Base-by-base conservation (phyloP, 92 coral and sea anemone genomes). In the Actinernus sp. region DNA sequence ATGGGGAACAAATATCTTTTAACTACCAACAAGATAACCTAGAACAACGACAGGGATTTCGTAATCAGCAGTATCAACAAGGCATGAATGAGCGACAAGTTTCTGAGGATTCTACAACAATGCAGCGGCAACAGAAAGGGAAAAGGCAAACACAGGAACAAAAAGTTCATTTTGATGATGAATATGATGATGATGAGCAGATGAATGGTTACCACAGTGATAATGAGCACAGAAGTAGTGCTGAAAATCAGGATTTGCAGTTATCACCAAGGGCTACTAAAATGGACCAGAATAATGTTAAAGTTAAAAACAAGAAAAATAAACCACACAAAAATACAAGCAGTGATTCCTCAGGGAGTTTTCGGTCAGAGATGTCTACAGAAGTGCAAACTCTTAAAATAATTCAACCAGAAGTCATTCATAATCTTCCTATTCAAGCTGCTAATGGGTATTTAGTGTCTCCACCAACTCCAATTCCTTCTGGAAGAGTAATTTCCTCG, bases 391-490 rank as follows among this genome's bases (percentile, higher is more conserved):
- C 72, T 28, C 82, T 90, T 3, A 87, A 90, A 67, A 87, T 90
- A 49, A 76, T 90, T 45, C 93, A 90, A 56, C 97, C 97, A 38
- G 93, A 90, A 36, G 83, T 90, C 28, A 71, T 58, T 20, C 78
- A 69, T 14, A 61, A 62, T 27, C 28, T 86, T 13, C 71, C 97
- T 26, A 44, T 81, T 55, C 67, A 66, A 73, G 82, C 83, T 26
- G 84, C 82, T 34, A 64, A 66, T 49, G 89, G 85, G 32, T 36
- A 27, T 0, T 18, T 48, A 25, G 28, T 81, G 45, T 73, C 97
- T 1, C 92, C 97, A 18, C 89, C 92, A 1, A 90, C 92, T 3
- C 92, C 97, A 11, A 81, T 86, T 26, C 89, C 97, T 3, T 81
- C 86, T 24, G 97, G 97, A 37, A 83, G 82, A 33, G 92, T 90